Conservation (phyloP, 1,140 invertebrate genomes). For the Sogatella furcifera region DNA sequence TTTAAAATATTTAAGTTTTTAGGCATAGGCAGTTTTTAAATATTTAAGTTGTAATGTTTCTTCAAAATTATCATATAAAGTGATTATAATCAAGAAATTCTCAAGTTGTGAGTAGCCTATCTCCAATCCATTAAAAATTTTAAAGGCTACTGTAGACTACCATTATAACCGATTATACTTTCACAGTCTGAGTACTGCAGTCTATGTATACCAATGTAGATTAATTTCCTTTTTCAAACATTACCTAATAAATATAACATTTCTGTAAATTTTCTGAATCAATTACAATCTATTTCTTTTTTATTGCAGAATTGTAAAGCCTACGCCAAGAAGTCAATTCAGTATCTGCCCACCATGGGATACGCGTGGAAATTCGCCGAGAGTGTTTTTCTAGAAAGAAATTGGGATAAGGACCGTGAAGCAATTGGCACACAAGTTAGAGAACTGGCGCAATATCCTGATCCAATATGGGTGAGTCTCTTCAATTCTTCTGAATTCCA, state of each 20-base stretch:
- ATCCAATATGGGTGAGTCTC: slow-evolving; percentile 69
- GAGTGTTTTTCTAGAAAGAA: slow-evolving; percentile 83
- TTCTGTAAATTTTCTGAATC: not conserved
- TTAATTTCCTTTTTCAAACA: not conserved
- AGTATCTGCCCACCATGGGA: slow-evolving; percentile 85
- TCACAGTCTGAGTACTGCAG: too few relatives aligned
- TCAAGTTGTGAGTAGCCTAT: too few relatives aligned
- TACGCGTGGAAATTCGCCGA: slow-evolving; percentile 94
- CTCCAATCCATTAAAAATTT: too few relatives aligned
- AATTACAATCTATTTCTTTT: slow-evolving; percentile 17
- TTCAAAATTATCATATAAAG: too few relatives aligned
- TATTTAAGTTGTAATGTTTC: too few relatives aligned
- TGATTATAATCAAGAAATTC: too few relatives aligned
- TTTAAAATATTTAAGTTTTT: too few relatives aligned
- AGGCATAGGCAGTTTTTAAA: too few relatives aligned
- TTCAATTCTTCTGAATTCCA: slow-evolving; percentile 7
- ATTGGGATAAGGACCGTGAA: slow-evolving; percentile 80
- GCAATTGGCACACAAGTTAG: slow-evolving; percentile 69
- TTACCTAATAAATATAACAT: too few relatives aligned
- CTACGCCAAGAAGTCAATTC: slow-evolving; percentile 85
- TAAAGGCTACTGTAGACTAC: too few relatives aligned
- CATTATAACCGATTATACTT: too few relatives aligned
- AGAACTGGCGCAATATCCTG: slow-evolving; percentile 74
- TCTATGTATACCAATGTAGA: too few relatives aligned
- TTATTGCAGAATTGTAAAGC: slow-evolving; percentile 80